Percentiles rank a stretch among this genome's conserved stretches.
Conservation (phyloP, 1,140 invertebrate genomes). For the Rhyacophila brunnea region DNA sequence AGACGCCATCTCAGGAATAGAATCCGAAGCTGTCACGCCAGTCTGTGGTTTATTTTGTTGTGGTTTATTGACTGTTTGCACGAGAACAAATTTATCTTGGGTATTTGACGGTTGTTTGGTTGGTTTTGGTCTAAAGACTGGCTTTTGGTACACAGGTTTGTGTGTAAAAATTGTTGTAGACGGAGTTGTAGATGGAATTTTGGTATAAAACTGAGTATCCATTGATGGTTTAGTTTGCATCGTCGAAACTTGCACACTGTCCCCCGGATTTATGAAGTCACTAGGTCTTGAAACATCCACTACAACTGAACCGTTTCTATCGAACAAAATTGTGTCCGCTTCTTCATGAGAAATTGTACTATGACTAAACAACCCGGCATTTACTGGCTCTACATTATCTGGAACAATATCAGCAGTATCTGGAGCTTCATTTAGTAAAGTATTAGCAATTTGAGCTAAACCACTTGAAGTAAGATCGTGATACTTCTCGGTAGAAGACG, state of each 20-base stretch:
- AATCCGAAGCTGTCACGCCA: conserved; percentile 43
- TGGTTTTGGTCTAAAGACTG: conserved; percentile 51
- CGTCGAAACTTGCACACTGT: conserved; percentile 47
- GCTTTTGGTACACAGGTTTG: conserved; percentile 43
- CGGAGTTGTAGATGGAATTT: conserved; percentile 40
- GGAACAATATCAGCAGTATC: conserved; percentile 5
- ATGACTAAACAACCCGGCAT: conserved; percentile 39
- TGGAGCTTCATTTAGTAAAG: conserved; percentile 42
- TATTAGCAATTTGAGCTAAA: conserved; percentile 54
- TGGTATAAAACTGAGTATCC: conserved; percentile 36
- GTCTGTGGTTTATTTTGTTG: conserved; percentile 30
- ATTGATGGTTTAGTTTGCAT: conserved; percentile 52
- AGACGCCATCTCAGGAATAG: conserved; percentile 53
- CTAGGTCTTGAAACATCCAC: conserved; percentile 61
- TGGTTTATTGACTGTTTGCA: conserved; percentile 39
- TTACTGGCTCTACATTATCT: not conserved
- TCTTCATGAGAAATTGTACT: conserved; percentile 59
- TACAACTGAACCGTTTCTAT: conserved; percentile 60
- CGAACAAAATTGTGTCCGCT: conserved; percentile 65
- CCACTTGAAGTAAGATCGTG: conserved; percentile 38
- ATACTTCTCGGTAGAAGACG: conserved; percentile 25
- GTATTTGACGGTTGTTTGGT: conserved; percentile 35
- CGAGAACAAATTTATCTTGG: conserved; percentile 38
- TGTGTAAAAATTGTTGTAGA: conserved; percentile 43
- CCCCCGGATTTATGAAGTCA: conserved; percentile 45